These are phyloP conservation scores for Perizoma flavofasciatum DNA, from an alignment of 2,888 invertebrate genomes.

Conservation along the genomic window DNA sequence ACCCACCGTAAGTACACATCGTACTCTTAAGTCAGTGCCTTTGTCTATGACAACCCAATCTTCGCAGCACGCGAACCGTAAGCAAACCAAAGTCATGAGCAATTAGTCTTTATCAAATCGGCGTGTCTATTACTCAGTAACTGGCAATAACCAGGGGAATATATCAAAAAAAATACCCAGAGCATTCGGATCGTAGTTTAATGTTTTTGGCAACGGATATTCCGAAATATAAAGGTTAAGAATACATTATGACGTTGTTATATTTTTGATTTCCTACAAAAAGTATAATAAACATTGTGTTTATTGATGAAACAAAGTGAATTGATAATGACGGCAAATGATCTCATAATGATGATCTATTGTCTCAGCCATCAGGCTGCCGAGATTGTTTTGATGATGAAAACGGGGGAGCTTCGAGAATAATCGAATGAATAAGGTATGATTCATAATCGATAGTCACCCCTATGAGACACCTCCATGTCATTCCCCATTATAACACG, in stretches of 20 bases:
- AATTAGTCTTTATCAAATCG: constrained; percentile 23
- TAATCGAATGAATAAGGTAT: constrained; percentile 25
- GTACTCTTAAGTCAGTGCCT: constrained; percentile 10
- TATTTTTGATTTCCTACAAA: background rate
- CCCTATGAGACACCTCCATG: constrained; percentile 13
- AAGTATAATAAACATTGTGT: constrained; percentile 1
- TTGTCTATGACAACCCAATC: constrained; percentile 36
- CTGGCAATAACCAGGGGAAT: background rate
- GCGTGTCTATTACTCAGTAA: constrained; percentile 9
- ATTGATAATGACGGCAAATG: constrained; percentile 8
- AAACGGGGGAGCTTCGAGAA: background rate
- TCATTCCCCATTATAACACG: constrained; percentile 17
- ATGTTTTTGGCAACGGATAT: constrained; percentile 4
- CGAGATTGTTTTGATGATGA: background rate
- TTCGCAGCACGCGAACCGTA: constrained; percentile 30
- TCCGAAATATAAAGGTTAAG: background rate
- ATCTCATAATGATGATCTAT: constrained; percentile 10
- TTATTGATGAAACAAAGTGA: constrained; percentile 7
- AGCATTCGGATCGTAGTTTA: too few species aligned
- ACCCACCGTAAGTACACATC: constrained; percentile 5
- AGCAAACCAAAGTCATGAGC: constrained; percentile 20
- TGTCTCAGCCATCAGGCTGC: background rate
- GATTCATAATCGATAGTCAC: constrained; percentile 22
- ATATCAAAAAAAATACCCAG: background rate
- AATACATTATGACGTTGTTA: too few species aligned